phyloP scores from a whole-genome alignment of 2,888 invertebrate species.

The Conomelus anceps region DNA sequence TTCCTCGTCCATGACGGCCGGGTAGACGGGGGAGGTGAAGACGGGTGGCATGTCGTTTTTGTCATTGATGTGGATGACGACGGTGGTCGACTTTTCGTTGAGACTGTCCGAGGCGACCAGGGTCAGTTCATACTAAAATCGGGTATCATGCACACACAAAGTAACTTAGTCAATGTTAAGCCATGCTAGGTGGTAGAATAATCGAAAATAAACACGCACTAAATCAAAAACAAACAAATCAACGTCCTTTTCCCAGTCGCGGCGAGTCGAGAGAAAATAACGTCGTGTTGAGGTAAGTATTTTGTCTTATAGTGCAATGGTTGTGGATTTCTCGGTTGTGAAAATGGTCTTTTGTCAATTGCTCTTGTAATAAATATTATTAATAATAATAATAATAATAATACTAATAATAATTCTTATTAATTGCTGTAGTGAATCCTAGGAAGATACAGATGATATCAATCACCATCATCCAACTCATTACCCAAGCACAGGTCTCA shows the following conservation, averaged over 20 bases:
- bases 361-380: too few relatives aligned
- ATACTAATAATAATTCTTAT: too few relatives aligned
- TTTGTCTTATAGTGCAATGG: background rate
- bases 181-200: constrained; percentile 1
- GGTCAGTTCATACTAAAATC: constrained; percentile 73
- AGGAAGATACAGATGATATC: too few relatives aligned
- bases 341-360: background rate
- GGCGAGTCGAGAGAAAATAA: background rate
- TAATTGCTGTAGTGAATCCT: too few relatives aligned
- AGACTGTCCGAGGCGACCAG: constrained; percentile 84
- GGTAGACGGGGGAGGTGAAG: constrained; percentile 64
- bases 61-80: constrained; percentile 75
- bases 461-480: too few relatives aligned
- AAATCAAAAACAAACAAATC: constrained; percentile 22
- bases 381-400: too few relatives aligned
- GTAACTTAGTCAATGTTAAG: constrained; percentile 24
- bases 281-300: background rate
- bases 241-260: background rate
- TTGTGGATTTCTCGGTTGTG: background rate
- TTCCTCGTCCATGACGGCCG: constrained; percentile 69
- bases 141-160: constrained; percentile 44
- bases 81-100: constrained; percentile 79
- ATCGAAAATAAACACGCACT: constrained; percentile 34
- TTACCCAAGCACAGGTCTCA: too few relatives aligned
- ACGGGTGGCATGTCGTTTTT: constrained; percentile 85